A percentile compares a stretch with the other conserved stretches of the same genome.
These are phyloP conservation scores for Lagopus muta DNA, from an alignment of 2,113 vertebrate species.

Conservation along the genomic window DNA sequence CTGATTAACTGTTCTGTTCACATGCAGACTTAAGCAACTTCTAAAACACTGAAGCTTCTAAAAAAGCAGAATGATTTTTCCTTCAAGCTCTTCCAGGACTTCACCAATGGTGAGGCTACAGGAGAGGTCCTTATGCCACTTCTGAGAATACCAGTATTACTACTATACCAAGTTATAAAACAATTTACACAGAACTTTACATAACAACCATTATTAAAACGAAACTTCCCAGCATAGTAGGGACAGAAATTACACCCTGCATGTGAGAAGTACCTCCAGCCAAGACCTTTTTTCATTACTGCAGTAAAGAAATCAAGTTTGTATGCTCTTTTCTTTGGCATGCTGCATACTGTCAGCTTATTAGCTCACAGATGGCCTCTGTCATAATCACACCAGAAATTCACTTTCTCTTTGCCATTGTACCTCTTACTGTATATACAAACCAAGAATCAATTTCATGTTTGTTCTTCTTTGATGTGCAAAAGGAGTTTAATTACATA, in stretches of 20 bases:
- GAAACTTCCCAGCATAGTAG: background rate
- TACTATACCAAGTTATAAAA: background rate
- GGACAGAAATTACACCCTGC: background rate
- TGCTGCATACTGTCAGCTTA: background rate
- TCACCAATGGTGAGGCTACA: background rate
- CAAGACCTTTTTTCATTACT: background rate
- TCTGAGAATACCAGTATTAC: background rate
- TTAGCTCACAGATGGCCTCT: background rate
- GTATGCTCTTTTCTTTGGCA: background rate
- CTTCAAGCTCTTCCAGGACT: background rate
- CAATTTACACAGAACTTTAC: background rate
- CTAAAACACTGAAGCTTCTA: background rate
- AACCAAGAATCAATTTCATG: background rate
- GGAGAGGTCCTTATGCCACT: background rate
- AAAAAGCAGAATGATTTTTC: background rate
- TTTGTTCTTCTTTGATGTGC: background rate
- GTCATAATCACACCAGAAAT: background rate
- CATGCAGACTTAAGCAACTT: background rate
- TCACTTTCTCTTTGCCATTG: background rate
- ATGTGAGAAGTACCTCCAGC: background rate
- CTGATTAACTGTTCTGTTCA: background rate
- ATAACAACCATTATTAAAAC: background rate
- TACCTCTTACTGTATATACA: background rate
- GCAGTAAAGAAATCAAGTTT: background rate
- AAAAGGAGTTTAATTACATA: background rate